Base-by-base conservation (phyloP, 2,113 vertebrate genomes). In the Callionymus lyra region DNA sequence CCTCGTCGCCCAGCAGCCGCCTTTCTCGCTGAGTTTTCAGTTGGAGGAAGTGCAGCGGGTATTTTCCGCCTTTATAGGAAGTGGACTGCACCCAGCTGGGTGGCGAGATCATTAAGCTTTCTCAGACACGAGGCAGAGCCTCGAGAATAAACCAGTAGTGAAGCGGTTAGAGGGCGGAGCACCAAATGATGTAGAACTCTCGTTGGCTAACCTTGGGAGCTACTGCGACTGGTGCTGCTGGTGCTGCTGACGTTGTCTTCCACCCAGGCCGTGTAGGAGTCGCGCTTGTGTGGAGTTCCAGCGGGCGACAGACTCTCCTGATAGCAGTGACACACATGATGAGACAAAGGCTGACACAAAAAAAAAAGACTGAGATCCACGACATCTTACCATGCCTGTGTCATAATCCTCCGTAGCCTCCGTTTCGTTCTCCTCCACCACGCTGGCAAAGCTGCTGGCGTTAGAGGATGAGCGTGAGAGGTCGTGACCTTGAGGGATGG, bases 381-480 rank as follows among this genome's bases (percentile, higher is more conserved):
- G 6, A 1, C n/a, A 13, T 16, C 75, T 83, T 70, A 92, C 90
- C 89, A 89, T 74, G 66, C 86, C 89, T 0, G 84, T 83, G 72
- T 93, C 90, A 0, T 91, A 90, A 34, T 87, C 91, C 19, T 89
- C 89, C 2, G 79, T 50, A 1, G 77, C 82, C 52, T 92, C 84
- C 0, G 83, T 81, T 55, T 91, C 85, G 0, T 88, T 87, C 63
- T 86, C 94, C 79, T 94, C 94, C 41, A 87, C 79, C 58, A 91
- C 87, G 10, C 94, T 98, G 80, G 91, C 85, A 0, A 98, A 95
- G 78, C 94, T 98, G 84, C 92, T 97, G 62, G 90, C 87, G 0
- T 92, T 95, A 65, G 93, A 96, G 4, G 94, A 98, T 16, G 94
- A 97, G 59, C 86, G 87, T 17, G 93, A 98, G 53, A 92, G 89